Conservation (phyloP, 2,113 vertebrate genomes). For the Brienomyrus brachyistius region DNA sequence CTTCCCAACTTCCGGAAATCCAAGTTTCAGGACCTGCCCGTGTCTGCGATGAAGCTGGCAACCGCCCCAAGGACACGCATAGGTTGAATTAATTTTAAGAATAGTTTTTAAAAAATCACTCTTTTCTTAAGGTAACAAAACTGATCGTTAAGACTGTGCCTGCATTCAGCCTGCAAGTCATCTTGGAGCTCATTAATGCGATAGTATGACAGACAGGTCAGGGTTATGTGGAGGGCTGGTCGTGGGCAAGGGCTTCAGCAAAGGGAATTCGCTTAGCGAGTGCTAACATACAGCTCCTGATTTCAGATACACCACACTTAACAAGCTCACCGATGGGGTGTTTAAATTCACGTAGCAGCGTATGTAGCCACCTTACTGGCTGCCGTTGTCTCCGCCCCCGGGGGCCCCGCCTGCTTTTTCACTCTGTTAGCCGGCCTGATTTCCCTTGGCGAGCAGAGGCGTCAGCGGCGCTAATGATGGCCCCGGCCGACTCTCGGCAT, state of each 20-base stretch:
- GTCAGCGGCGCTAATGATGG: not conserved
- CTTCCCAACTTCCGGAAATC: not conserved
- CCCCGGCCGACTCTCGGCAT: not conserved
- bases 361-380: not conserved
- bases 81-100: not conserved
- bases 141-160: not conserved
- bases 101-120: not conserved
- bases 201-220: not conserved
- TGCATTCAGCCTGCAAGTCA: not conserved
- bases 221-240: not conserved
- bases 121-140: not conserved
- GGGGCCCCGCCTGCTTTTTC: not conserved
- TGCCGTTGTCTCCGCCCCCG: not conserved
- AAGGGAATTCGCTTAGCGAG: not conserved
- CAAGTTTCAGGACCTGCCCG: not conserved
- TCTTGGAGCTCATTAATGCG: not conserved
- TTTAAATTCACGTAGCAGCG: conserved; percentile 3
- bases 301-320: conserved; percentile 3
- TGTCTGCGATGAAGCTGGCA: not conserved
- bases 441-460: conserved; percentile 6
- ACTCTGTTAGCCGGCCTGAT: conserved; percentile 17
- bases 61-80: not conserved
- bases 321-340: not conserved
- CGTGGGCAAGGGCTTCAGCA: not conserved
- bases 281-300: not conserved